Base-by-base conservation (phyloP, 2,113 vertebrate genomes). In the Pygoscelis adeliae region DNA sequence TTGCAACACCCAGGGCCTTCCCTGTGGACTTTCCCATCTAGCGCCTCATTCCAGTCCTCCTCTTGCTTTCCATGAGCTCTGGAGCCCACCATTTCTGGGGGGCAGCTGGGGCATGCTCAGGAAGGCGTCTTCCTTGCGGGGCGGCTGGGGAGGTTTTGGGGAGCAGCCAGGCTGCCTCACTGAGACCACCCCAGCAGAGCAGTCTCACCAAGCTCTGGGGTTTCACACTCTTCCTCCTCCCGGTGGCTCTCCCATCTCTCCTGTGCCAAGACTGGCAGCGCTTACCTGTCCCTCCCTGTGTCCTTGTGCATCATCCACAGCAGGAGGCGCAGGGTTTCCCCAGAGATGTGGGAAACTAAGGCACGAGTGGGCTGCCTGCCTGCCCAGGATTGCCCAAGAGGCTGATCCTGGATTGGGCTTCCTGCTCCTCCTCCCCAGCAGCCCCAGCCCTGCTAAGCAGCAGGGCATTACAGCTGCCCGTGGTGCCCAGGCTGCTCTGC, bases 281-380 rank as follows among this genome's bases (percentile, higher is more conserved):
- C 34, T 42, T 23, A 22, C 38, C 46, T 2, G 0, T 52, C 74
- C 46, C 27, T 49, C 53, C 0, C 0, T 5, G 1, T 5, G 7
- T 36, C 18, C n/a, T 21, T 34, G 38, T 16, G 40, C 8, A 3
- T n/a, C 8, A 1, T 26, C 47, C 32, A 2, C 0, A 4, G 53
- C 38, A 20, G 44, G 46, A 61, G 40, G 23, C 1, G 2, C 67
- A 34, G 92, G 63, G 59, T 49, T 93, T 94, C 46, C 69, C 69
- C 9, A 0, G 59, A 66, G 19, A 42, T 81, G 10, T 0, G 0
- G 73, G 63, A 78, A 94, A 82, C 84, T 56, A 87, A 95, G 94
- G 85, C 82, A 47, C 10, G 4, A 79, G 15, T 17, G 34, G 26
- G 63, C 76, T 80, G 47, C 46, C 56, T 72, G n/a, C 53, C 67